A percentile compares a stretch with the other conserved stretches of the same genome.
phyloP scores from a whole-genome alignment of 2,113 vertebrate species.

The Hyla sarda region DNA sequence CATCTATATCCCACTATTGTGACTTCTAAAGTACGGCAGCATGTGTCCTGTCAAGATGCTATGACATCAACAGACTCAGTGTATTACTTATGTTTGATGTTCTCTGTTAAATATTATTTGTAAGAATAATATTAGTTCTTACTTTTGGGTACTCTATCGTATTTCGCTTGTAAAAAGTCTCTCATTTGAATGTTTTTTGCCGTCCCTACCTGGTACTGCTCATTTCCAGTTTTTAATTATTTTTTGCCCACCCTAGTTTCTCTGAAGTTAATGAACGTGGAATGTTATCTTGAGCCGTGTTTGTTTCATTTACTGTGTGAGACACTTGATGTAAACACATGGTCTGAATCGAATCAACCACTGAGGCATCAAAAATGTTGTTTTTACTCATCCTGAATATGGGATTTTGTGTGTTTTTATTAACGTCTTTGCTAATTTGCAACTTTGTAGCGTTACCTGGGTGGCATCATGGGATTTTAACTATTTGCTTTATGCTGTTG shows the following conservation, averaged over 20 bases:
- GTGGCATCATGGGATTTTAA: neutral
- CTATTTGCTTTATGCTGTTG: neutral
- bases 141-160: neutral
- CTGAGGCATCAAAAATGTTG: slow-evolving; percentile 11
- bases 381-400: neutral
- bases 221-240: slow-evolving; percentile 12
- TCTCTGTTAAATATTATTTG: neutral
- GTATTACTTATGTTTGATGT: neutral
- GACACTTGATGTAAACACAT: slow-evolving; percentile 21
- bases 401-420: neutral
- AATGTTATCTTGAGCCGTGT: neutral
- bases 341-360: slow-evolving; percentile 5
- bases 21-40: neutral
- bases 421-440: neutral
- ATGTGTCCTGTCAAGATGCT: neutral
- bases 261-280: neutral
- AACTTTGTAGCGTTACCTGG: neutral
- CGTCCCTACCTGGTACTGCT: neutral
- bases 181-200: neutral
- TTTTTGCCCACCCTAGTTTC: slow-evolving; percentile 16
- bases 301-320: slow-evolving; percentile 17
- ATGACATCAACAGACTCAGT: neutral
- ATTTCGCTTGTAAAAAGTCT: neutral
- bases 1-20: neutral
- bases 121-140: neutral